Conservation (phyloP, 2,888 invertebrate species). For the Nephrotoma guestfalica region DNA sequence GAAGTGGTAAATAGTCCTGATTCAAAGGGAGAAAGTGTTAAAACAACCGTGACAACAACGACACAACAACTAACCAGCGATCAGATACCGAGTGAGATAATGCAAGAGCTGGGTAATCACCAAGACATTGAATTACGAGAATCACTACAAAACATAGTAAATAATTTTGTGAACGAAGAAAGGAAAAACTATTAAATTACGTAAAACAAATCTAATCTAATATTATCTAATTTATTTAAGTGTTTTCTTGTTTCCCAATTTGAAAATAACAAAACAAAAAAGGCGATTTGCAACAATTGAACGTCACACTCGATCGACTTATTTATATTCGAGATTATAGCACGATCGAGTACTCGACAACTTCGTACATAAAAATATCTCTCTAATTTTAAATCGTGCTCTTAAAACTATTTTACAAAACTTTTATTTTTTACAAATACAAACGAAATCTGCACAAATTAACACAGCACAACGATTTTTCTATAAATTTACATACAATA, state of each 20-base stretch:
- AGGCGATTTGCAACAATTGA: background rate
- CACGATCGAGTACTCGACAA: background rate
- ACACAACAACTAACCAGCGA: constrained; percentile 2
- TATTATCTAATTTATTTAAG: background rate
- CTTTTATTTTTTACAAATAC: background rate
- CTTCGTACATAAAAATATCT: background rate
- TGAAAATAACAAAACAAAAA: background rate
- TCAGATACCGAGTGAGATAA: constrained; percentile 2
- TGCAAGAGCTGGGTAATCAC: constrained; percentile 4
- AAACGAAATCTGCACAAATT: background rate
- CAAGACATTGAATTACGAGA: constrained; percentile 27
- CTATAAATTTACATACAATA: background rate
- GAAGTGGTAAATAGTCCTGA: constrained; percentile 13
- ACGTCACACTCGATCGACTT: background rate
- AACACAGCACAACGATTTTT: background rate
- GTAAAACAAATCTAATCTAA: background rate
- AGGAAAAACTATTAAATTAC: constrained; percentile 30
- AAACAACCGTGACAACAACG: constrained; percentile 7
- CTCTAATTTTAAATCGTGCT: background rate
- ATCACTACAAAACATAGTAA: constrained; percentile 38
- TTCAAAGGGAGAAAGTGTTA: constrained; percentile 1
- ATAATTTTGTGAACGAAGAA: constrained; percentile 39
- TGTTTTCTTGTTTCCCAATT: background rate
- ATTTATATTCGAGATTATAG: background rate
- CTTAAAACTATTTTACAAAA: background rate